phyloP scores from a whole-genome alignment of 2,888 invertebrate genomes.

The Morpho helenor region DNA sequence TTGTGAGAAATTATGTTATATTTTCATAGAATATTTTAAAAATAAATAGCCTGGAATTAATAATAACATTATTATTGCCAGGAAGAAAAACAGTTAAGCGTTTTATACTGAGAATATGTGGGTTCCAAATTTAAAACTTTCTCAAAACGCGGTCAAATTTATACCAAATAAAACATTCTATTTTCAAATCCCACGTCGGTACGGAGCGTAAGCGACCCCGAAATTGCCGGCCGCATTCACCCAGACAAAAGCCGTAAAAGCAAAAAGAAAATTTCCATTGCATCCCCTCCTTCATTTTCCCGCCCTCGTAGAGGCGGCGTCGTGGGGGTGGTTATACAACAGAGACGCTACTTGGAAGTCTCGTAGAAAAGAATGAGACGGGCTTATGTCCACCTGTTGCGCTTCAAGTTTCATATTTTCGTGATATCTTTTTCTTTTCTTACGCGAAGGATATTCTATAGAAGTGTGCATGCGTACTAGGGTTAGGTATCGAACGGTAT shows the following conservation, averaged over 20 bases:
- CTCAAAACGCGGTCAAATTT: conserved; percentile 34
- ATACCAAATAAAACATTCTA: conserved; percentile 49
- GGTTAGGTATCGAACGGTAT: conserved; percentile 63
- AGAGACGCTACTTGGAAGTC: conserved; percentile 67
- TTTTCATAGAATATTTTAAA: too few species aligned
- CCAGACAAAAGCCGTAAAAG: conserved; percentile 77
- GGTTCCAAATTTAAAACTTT: too few species aligned
- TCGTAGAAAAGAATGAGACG: conserved; percentile 77
- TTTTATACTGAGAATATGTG: conserved; percentile 7
- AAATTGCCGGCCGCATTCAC: conserved; percentile 77
- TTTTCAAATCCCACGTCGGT: conserved; percentile 63
- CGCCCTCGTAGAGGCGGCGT: conserved; percentile 73
- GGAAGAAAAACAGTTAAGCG: neutral
- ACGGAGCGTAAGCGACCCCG: conserved; percentile 67
- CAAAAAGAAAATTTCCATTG: conserved; percentile 76
- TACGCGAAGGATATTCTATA: conserved; percentile 67
- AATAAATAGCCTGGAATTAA: too few species aligned
- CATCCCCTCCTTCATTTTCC: conserved; percentile 76
- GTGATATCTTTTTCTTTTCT: conserved; percentile 70
- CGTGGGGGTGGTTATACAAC: conserved; percentile 74
- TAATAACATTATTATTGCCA: too few species aligned
- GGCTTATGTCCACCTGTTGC: conserved; percentile 75
- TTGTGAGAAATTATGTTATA: too few species aligned
- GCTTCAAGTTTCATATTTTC: conserved; percentile 67
- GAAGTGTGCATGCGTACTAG: conserved; percentile 66